Conservation (phyloP, 2,888 invertebrate species). For the Villa cingulata region DNA sequence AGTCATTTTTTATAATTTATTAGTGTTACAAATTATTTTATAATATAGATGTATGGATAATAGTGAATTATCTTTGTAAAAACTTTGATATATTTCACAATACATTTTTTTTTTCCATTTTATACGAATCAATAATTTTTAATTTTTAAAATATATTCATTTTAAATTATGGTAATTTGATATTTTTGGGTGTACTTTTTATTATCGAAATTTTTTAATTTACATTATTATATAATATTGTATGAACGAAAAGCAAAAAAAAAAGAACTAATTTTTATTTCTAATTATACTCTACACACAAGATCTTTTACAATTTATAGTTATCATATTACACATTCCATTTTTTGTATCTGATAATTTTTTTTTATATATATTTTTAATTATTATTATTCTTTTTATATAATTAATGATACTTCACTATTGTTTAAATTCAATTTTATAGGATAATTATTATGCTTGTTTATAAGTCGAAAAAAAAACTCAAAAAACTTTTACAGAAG, state of each 20-base stretch:
- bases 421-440: not conserved
- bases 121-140: too few species aligned
- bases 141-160: too few species aligned
- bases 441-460: conserved; percentile 9
- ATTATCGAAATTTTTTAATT: too few species aligned
- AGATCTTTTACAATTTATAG: not conserved
- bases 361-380: not conserved
- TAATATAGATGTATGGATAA: too few species aligned
- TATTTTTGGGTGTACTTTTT: too few species aligned
- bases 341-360: not conserved
- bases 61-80: too few species aligned
- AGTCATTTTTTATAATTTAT: too few species aligned
- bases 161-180: too few species aligned
- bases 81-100: too few species aligned
- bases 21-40: too few species aligned
- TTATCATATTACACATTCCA: not conserved
- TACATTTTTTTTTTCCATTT: too few species aligned
- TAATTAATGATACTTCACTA: not conserved
- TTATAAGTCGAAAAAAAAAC: conserved; percentile 14
- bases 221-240: too few species aligned
- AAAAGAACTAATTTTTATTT: not conserved
- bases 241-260: not conserved
- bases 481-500: conserved; percentile 16
- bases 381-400: not conserved
- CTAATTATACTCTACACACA: not conserved